Evolutionary conservation across 2,797 vertebrate species (phyloP).

Genomic region (Amazonetta brasiliensis): DNA sequence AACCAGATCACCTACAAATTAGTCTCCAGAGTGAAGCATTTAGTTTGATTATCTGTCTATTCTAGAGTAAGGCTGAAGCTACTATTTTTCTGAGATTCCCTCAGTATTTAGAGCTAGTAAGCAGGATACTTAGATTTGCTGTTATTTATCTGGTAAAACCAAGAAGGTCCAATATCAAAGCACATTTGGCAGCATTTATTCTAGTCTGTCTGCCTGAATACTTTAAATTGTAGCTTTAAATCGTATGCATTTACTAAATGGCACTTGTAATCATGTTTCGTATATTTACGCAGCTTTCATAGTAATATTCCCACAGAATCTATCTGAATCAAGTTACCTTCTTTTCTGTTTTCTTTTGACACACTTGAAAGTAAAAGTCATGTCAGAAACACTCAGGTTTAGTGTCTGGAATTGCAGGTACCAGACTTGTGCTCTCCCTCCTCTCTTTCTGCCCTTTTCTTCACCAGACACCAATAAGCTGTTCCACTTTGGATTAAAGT

Average conservation of each 20-base stretch:
- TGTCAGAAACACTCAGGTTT: neutral
- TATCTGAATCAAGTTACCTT: neutral
- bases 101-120: neutral
- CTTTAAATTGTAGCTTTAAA: neutral
- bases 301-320: neutral
- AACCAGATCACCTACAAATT: neutral
- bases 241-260: neutral
- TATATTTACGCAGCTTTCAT: neutral
- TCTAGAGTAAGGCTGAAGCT: neutral
- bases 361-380: neutral
- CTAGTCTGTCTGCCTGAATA: neutral
- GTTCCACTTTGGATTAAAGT: neutral
- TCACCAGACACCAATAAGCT: neutral
- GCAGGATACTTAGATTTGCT: neutral
- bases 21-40: neutral
- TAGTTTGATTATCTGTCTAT: neutral
- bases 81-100: neutral
- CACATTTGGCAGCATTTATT: neutral
- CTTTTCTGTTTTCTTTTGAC: neutral
- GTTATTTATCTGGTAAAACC: neutral
- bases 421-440: neutral
- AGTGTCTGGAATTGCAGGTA: neutral
- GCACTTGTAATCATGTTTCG: neutral
- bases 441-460: neutral
- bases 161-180: neutral